These are phyloP conservation scores for Drosophila yooni DNA, from an alignment of 2,888 invertebrate genomes.

Conservation along the genomic window DNA sequence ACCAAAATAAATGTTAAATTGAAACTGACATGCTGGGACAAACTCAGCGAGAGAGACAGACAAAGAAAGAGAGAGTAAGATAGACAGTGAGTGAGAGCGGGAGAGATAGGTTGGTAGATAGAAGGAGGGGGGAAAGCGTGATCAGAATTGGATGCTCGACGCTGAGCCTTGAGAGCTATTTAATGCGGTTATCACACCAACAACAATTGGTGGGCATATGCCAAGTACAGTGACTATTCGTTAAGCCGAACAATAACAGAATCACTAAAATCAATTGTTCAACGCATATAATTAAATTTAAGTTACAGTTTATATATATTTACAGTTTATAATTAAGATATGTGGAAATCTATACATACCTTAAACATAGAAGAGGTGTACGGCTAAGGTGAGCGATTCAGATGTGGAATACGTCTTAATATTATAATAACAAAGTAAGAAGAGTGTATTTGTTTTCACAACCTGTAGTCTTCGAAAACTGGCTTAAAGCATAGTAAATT, in stretches of 20 bases:
- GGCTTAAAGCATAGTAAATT: background rate
- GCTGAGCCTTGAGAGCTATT: slow-evolving; percentile 5
- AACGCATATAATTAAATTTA: background rate
- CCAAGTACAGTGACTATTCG: slow-evolving; percentile 6
- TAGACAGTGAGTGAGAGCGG: background rate
- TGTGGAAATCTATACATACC: background rate
- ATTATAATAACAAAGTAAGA: background rate
- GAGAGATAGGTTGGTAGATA: background rate
- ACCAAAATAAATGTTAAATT: slow-evolving; percentile 77
- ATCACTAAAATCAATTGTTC: background rate
- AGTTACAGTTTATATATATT: background rate
- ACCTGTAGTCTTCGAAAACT: background rate
- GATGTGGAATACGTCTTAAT: background rate
- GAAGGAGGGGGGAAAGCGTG: background rate
- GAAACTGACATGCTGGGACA: slow-evolving; percentile 75
- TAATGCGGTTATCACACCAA: slow-evolving; percentile 4
- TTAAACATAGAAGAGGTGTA: background rate
- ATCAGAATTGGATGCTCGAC: background rate
- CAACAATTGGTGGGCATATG: background rate
- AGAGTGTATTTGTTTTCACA: background rate
- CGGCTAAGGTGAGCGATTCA: background rate
- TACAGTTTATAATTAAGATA: background rate
- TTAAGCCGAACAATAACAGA: background rate
- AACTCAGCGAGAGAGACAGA: background rate
- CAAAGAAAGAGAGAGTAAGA: background rate